Evolutionary conservation across 2,113 vertebrate species (phyloP).

Genomic region (Crotalus horridus): DNA sequence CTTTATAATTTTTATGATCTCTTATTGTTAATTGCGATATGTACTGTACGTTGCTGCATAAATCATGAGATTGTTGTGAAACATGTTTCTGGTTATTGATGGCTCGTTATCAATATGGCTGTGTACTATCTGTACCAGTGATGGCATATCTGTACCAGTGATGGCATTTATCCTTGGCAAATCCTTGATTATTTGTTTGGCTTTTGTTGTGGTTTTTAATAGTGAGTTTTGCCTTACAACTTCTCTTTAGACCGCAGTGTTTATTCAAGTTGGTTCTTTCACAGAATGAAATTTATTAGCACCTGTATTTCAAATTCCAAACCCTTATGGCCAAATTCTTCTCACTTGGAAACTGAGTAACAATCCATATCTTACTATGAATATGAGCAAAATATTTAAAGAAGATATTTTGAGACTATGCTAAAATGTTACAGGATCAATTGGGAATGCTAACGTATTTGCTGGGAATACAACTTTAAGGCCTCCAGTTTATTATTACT

Average conservation of each 20-base stretch:
- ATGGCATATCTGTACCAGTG: slow-evolving; percentile 58
- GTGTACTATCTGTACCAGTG: slow-evolving; percentile 58
- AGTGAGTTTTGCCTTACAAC: not conserved
- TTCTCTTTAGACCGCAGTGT: not conserved
- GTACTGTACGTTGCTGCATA: slow-evolving; percentile 65
- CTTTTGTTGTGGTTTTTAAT: slow-evolving; percentile 5
- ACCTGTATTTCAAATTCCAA: fast-evolving
- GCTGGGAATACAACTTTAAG: not conserved
- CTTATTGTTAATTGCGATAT: slow-evolving; percentile 58
- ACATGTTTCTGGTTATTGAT: slow-evolving; percentile 67
- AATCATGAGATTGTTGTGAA: slow-evolving; percentile 66
- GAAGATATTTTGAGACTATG: not conserved
- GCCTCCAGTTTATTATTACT: not conserved
- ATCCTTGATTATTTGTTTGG: slow-evolving; percentile 59
- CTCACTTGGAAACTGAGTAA: not conserved
- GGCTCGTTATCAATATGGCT: slow-evolving; percentile 66
- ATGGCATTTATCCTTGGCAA: slow-evolving; percentile 65
- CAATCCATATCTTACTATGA: not conserved
- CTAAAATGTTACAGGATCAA: not conserved
- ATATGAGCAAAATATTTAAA: not conserved
- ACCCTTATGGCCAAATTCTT: not conserved
- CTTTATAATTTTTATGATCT: slow-evolving; percentile 55
- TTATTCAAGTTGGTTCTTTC: not conserved
- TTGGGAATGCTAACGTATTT: not conserved
- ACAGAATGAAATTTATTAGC: not conserved